phyloP scores from a whole-genome alignment of 1,140 invertebrate genomes.

The Chrysoperla carnea region DNA sequence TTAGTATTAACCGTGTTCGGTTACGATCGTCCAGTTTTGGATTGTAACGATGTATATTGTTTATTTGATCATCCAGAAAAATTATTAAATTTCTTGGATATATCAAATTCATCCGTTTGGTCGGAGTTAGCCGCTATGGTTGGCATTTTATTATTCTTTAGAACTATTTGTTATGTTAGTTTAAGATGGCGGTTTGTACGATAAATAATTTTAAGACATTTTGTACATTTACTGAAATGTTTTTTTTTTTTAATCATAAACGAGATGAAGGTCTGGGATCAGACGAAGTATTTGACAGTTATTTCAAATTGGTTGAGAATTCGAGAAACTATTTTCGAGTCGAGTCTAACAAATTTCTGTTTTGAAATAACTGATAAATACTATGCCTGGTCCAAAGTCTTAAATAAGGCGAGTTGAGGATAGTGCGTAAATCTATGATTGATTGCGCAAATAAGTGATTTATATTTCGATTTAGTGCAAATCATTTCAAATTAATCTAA shows the following conservation, averaged over 20 bases:
- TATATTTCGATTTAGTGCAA: too few relatives aligned
- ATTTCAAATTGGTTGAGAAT: too few relatives aligned
- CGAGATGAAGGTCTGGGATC: background rate
- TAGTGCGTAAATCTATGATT: too few relatives aligned
- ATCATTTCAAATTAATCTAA: too few relatives aligned
- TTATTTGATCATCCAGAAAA: slow-evolving; percentile 38
- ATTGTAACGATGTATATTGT: slow-evolving; percentile 38
- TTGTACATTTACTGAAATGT: background rate
- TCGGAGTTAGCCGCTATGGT: slow-evolving; percentile 30
- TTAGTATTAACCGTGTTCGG: slow-evolving; percentile 39
- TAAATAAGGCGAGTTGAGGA: too few relatives aligned
- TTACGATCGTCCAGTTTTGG: slow-evolving; percentile 30
- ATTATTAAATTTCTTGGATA: slow-evolving; percentile 31
- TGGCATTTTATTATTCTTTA: slow-evolving; percentile 28
- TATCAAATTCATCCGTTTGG: slow-evolving; percentile 30
- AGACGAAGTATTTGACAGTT: too few relatives aligned
- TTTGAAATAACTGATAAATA: too few relatives aligned
- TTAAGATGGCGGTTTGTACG: slow-evolving; percentile 31
- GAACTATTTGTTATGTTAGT: slow-evolving; percentile 31
- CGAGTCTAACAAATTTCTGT: too few relatives aligned
- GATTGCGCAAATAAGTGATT: too few relatives aligned
- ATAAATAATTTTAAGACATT: slow-evolving; percentile 15
- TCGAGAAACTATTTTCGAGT: too few relatives aligned
- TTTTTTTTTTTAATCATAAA: background rate
- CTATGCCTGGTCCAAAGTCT: too few relatives aligned